These are phyloP conservation scores for Calyptommatus sinebrachiatus DNA, from an alignment of 2,113 vertebrate genomes.

Conservation along the genomic window DNA sequence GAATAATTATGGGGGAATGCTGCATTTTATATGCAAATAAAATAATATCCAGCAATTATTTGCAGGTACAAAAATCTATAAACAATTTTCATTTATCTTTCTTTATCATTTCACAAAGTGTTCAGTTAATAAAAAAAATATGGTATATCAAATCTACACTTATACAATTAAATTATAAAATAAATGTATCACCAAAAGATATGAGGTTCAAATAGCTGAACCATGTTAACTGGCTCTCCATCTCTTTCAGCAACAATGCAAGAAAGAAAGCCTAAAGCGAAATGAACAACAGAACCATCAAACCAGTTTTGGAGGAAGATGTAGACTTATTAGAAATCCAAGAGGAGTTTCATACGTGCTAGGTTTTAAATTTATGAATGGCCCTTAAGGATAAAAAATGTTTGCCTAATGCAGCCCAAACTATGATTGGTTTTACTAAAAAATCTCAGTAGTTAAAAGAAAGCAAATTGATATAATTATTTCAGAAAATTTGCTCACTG, in stretches of 20 bases:
- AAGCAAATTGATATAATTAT: not conserved
- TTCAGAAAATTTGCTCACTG: constrained; percentile 1
- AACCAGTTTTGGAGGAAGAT: no score
- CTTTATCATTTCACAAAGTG: not conserved
- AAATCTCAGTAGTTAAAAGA: no score
- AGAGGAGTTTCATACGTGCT: not conserved
- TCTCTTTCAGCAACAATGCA: not conserved
- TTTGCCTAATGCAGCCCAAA: not conserved
- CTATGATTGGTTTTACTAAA: no score
- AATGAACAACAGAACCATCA: no score
- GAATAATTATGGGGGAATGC: not conserved
- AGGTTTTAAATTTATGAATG: not conserved
- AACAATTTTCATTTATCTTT: not conserved
- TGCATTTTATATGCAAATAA: not conserved
- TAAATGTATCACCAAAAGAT: not conserved
- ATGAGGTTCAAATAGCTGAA: not conserved
- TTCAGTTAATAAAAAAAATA: not conserved
- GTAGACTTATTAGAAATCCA: not conserved
- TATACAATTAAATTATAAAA: not conserved
- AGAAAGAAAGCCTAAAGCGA: not conserved
- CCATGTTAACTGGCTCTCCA: not conserved
- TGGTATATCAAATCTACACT: not conserved
- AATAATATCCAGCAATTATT: not conserved
- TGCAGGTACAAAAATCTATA: not conserved
- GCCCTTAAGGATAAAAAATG: not conserved